Base-by-base conservation (phyloP, 2,797 vertebrate species). In the Lutjanus campechanus region DNA sequence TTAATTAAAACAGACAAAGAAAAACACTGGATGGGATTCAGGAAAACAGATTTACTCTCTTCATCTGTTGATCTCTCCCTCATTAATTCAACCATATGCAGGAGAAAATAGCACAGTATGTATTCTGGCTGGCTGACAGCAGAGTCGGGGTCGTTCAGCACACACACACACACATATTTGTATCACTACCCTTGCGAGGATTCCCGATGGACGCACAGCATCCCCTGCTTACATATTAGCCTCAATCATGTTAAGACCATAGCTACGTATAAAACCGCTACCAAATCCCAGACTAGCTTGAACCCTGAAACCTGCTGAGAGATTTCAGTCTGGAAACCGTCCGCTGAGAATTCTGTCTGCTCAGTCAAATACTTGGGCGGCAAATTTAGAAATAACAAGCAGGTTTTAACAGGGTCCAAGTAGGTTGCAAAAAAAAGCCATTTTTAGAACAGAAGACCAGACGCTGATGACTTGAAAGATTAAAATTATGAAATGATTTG, bases 1-100 rank as follows among this genome's bases (percentile, higher is more conserved):
- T 86, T 91, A 85, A 92, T 87, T 88, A 90, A 89, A 92, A 79
- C 50, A 64, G 77, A 84, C 77, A 81, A 85, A 87, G 63, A 77
- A 79, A 88, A 89, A 86, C 86, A 84, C 64, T 77, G 85, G 84
- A 76, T 3, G 53, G 82, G 79, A 69, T 85, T 90, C 83, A 86
- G 82, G 73, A 66, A 86, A 89, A 82, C 85, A 87, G 85, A 90
- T 90, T 88, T 84, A 20, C 55, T 63, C 69, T 79, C 73, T 70
- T 85, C 72, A 73, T 88, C 85, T 88, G 85, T 64, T 86, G 78
- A 77, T 81, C 80, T 69, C 50, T 25, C 61, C 25, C 70, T 55
- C 25, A 71, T 76, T 85, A 84, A 88, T 85, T 85, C 85, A 83
- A 68, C 82, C 91, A 88, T 90, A 90, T 91, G 89, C 77, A 84